These are phyloP conservation scores for Acronicta aceris DNA, from an alignment of 2,888 invertebrate genomes.

Conservation along the genomic window DNA sequence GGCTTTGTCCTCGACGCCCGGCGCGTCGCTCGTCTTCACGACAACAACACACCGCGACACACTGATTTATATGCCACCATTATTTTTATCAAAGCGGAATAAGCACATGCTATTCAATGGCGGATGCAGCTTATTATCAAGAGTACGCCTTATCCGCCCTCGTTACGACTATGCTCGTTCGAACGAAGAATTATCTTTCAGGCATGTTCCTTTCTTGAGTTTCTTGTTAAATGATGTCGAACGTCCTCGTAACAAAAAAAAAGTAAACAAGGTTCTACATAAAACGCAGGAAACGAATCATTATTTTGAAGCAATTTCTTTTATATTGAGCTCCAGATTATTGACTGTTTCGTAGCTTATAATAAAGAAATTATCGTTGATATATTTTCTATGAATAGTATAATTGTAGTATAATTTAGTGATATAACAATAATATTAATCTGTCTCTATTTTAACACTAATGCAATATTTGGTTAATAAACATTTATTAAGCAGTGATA, in stretches of 20 bases:
- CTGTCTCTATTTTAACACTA: not conserved
- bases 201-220: constrained; percentile 37
- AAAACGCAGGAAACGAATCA: constrained; percentile 42
- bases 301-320: constrained; percentile 45
- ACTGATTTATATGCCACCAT: constrained; percentile 71
- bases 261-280: constrained; percentile 41
- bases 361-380: constrained; percentile 12
- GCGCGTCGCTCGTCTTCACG: constrained; percentile 52
- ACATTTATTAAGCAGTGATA: too few species aligned
- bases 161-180: constrained; percentile 39
- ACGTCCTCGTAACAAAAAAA: constrained; percentile 27
- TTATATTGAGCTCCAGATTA: constrained; percentile 30
- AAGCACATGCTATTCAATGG: constrained; percentile 56
- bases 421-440: not conserved
- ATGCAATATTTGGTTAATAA: too few species aligned
- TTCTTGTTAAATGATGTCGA: constrained; percentile 46
- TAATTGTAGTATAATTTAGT: too few species aligned
- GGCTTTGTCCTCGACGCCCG: constrained; percentile 60
- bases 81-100: constrained; percentile 66
- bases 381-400: not conserved
- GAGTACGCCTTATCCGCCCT: constrained; percentile 40
- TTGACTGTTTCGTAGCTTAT: constrained; percentile 34
- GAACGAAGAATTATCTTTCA: constrained; percentile 46
- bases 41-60: constrained; percentile 51
- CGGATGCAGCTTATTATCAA: constrained; percentile 58